A percentile compares a stretch with the other conserved stretches of the same genome.
phyloP scores from a whole-genome alignment of 2,888 invertebrate species.

The Campaea margaritaria region DNA sequence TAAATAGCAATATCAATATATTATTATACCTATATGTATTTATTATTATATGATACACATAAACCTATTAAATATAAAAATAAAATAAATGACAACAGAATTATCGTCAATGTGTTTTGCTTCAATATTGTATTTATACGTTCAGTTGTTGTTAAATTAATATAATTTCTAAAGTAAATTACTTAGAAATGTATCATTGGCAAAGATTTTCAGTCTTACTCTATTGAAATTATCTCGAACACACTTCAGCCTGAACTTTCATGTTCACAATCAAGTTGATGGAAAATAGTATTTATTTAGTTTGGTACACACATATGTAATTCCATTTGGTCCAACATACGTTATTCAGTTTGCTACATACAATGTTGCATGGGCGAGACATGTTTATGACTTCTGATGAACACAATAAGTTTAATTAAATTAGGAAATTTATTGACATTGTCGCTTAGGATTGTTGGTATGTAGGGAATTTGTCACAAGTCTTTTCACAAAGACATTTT shows the following conservation, averaged over 20 bases:
- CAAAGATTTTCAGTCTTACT: not conserved
- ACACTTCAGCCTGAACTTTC: conserved; percentile 21
- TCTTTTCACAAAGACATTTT: conserved; percentile 18
- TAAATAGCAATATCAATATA: too few relatives aligned
- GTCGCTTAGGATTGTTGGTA: conserved; percentile 51
- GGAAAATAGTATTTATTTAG: conserved; percentile 32
- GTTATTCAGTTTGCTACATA: conserved; percentile 29
- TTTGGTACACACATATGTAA: conserved; percentile 19
- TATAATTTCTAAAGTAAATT: too few relatives aligned
- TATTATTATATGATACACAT: too few relatives aligned
- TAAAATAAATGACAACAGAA: too few relatives aligned
- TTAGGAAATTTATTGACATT: conserved; percentile 69
- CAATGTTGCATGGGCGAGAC: conserved; percentile 54
- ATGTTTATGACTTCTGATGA: conserved; percentile 56
- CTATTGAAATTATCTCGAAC: conserved; percentile 10
- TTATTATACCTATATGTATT: too few relatives aligned
- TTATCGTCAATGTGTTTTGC: too few relatives aligned
- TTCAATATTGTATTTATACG: too few relatives aligned
- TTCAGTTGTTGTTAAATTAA: too few relatives aligned
- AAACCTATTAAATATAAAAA: too few relatives aligned
- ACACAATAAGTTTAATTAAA: conserved; percentile 67
- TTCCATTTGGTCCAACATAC: too few relatives aligned
- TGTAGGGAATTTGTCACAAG: conserved; percentile 60
- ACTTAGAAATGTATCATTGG: not conserved
- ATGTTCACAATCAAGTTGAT: conserved; percentile 40